These are phyloP conservation scores for Acyrthosiphon pisum DNA, from an alignment of 1,140 invertebrate genomes.

Conservation along the genomic window DNA sequence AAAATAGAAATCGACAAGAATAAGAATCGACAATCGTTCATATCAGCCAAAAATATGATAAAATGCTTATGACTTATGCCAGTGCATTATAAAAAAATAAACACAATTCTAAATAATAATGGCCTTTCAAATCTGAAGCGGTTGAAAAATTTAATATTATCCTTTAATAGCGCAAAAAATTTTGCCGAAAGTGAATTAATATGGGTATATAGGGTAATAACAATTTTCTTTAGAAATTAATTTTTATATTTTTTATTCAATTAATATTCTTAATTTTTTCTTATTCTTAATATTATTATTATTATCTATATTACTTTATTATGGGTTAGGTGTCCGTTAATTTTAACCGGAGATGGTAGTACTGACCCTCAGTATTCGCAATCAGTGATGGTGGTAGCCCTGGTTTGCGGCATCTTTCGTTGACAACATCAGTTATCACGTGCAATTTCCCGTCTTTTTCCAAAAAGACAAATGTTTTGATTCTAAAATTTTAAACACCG, in stretches of 20 bases:
- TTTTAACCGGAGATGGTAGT: no score
- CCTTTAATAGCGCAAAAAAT: constrained; percentile 21
- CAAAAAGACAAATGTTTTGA: not conserved
- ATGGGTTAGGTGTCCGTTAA: no score
- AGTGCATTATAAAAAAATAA: constrained; percentile 37
- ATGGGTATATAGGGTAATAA: constrained; percentile 3
- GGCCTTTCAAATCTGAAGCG: not conserved
- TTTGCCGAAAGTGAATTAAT: not conserved
- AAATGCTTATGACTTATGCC: constrained; percentile 63
- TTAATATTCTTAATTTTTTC: not conserved
- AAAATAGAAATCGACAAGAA: no score
- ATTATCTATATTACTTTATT: no score
- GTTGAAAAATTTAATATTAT: constrained; percentile 21
- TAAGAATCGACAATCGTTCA: no score
- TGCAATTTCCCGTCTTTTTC: constrained; percentile 21
- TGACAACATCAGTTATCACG: constrained; percentile 6
- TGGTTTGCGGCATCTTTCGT: not conserved
- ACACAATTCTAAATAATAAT: not conserved
- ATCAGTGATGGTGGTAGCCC: not conserved
- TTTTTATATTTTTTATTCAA: not conserved
- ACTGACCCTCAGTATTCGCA: not conserved
- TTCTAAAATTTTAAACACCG: not conserved
- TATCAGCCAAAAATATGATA: constrained; percentile 85
- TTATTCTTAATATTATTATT: no score
- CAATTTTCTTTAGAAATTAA: not conserved